phyloP scores from a whole-genome alignment of 1,140 invertebrate species.

The Zophobas atratus region DNA sequence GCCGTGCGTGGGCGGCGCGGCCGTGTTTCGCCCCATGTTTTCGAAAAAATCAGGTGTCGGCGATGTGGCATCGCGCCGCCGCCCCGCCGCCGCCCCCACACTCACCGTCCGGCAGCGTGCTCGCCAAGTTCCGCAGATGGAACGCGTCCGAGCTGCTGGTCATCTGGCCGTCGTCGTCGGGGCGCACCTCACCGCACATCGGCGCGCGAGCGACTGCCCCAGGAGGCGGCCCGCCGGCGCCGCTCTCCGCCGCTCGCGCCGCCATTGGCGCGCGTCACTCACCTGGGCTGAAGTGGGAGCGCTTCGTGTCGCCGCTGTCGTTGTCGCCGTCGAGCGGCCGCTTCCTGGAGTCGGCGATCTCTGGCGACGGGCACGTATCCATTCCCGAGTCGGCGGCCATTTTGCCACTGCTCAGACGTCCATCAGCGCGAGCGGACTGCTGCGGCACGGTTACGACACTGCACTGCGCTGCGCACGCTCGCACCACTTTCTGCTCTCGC shows the following conservation, averaged over 20 bases:
- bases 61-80: too few relatives aligned
- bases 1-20: too few relatives aligned
- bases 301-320: constrained; percentile 89
- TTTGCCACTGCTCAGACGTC: constrained; percentile 62
- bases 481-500: constrained; percentile 37
- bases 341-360: constrained; percentile 87
- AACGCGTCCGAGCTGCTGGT: constrained; percentile 61
- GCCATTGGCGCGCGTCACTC: constrained; percentile 58
- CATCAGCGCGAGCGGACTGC: constrained; percentile 60
- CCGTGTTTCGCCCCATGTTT: too few relatives aligned
- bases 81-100: constrained; percentile 1
- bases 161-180: constrained; percentile 49
- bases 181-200: constrained; percentile 6
- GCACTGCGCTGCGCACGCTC: constrained; percentile 41
- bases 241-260: constrained; percentile 1
- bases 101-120: constrained; percentile 62
- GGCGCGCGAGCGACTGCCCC: constrained; percentile 21
- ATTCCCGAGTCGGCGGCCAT: constrained; percentile 87
- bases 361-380: constrained; percentile 86
- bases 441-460: constrained; percentile 39
- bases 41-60: too few relatives aligned
- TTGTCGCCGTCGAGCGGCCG: constrained; percentile 88
- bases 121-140: constrained; percentile 61
- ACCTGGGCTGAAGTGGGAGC: constrained; percentile 92
- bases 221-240: not conserved